Percentiles rank a stretch among this genome's conserved stretches.
Evolutionary conservation across 2,797 vertebrate genomes (phyloP).

Genomic region (Bovichtus variegatus): DNA sequence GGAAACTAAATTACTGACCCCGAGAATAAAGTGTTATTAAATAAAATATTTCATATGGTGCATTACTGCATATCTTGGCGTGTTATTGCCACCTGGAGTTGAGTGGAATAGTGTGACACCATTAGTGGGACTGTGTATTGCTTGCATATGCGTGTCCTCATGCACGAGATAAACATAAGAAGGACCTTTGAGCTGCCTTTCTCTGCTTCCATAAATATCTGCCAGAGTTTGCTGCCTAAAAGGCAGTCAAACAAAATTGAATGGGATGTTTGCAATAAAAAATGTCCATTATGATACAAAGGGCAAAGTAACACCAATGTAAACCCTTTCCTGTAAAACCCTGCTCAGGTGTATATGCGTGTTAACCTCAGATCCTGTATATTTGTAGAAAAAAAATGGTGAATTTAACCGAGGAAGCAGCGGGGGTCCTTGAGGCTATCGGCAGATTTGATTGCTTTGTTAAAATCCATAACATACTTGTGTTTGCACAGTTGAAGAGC

Average conservation of each 20-base stretch:
- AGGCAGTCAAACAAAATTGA: not conserved
- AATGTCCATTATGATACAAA: slow-evolving; percentile 2
- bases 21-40: not conserved
- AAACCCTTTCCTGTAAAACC: not conserved
- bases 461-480: slow-evolving; percentile 27
- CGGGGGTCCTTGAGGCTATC: slow-evolving; percentile 9
- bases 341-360: not conserved
- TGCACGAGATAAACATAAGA: not conserved
- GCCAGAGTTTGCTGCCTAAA: not conserved
- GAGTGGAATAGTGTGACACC: not conserved
- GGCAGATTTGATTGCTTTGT: slow-evolving; percentile 42
- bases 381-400: slow-evolving; percentile 1
- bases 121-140: not conserved
- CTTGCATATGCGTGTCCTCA: not conserved
- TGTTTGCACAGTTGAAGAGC: slow-evolving; percentile 37
- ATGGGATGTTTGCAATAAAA: slow-evolving; percentile 21
- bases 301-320: not conserved
- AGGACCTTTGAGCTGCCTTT: not conserved
- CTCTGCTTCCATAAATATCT: not conserved
- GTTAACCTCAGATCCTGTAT: not conserved
- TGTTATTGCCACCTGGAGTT: not conserved
- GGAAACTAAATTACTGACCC: not conserved
- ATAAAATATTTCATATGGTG: not conserved
- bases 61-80: not conserved
- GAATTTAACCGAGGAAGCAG: slow-evolving; percentile 13